Conservation (phyloP, 2,113 vertebrate genomes). For the Equus przewalskii region DNA sequence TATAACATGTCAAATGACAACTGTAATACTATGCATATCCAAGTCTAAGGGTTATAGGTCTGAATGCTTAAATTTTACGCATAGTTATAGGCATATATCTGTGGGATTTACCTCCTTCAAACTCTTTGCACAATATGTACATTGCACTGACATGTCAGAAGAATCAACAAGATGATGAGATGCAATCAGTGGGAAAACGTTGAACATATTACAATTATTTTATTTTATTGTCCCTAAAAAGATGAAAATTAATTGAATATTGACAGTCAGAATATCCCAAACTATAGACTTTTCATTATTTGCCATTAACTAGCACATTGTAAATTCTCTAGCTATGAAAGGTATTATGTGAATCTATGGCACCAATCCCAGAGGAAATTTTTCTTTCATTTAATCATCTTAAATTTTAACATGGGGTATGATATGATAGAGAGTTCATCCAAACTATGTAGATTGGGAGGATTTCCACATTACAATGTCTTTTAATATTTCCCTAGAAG, state of each 20-base stretch:
- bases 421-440: constrained; percentile 6
- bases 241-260: constrained; percentile 27
- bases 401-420: constrained; percentile 60
- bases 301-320: not conserved
- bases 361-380: constrained; percentile 12
- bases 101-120: not conserved
- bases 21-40: not conserved
- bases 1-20: not conserved
- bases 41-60: not conserved
- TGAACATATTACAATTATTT: not conserved
- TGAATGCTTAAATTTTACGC: not conserved
- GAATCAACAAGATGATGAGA: not conserved
- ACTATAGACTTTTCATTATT: not conserved
- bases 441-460: not conserved
- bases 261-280: constrained; percentile 37
- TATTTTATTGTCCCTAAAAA: not conserved
- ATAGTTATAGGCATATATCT: not conserved
- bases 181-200: not conserved
- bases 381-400: constrained; percentile 65
- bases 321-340: constrained; percentile 57
- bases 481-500: not conserved
- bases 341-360: not conserved
- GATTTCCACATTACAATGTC: not conserved
- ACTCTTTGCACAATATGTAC: not conserved
- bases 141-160: not conserved